These are phyloP conservation scores for Toxotes jaculatrix DNA, from an alignment of 2,113 vertebrate species.

Conservation along the genomic window DNA sequence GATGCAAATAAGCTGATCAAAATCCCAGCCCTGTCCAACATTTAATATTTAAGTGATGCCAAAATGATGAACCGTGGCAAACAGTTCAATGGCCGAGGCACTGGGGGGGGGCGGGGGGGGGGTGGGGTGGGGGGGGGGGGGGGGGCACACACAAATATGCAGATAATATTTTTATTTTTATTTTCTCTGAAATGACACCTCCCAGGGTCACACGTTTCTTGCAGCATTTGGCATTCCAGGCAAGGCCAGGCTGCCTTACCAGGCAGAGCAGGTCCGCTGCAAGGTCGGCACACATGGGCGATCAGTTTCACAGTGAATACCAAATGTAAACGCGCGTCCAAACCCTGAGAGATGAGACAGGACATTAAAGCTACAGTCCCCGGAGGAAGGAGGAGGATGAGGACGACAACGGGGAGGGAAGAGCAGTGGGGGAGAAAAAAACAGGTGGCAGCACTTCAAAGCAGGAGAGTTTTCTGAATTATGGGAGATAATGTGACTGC, in stretches of 20 bases:
- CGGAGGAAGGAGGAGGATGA: constrained; percentile 54
- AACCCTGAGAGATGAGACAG: constrained; percentile 67
- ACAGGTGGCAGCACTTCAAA: constrained; percentile 77
- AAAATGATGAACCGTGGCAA: constrained; percentile 35
- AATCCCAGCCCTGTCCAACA: constrained; percentile 29
- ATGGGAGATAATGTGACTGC: constrained; percentile 70
- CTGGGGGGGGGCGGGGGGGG: background rate
- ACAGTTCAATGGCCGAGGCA: constrained; percentile 20
- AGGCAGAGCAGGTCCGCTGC: constrained; percentile 60
- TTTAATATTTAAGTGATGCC: constrained; percentile 44
- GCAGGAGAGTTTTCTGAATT: constrained; percentile 70
- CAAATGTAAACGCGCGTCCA: constrained; percentile 57
- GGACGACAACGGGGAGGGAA: constrained; percentile 25
- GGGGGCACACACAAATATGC: background rate
- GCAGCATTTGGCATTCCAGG: constrained; percentile 69
- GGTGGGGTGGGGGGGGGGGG: too few species aligned
- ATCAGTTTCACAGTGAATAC: constrained; percentile 75
- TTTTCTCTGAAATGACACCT: constrained; percentile 40
- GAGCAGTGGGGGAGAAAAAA: constrained; percentile 40
- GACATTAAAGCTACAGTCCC: constrained; percentile 72
- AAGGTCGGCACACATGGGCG: constrained; percentile 69
- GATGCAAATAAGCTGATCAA: constrained; percentile 63
- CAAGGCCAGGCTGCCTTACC: constrained; percentile 44
- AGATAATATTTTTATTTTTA: constrained; percentile 36
- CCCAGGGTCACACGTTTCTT: constrained; percentile 51